Base-by-base conservation (phyloP, 2,888 invertebrate genomes). In the Rhagonycha fulva region DNA sequence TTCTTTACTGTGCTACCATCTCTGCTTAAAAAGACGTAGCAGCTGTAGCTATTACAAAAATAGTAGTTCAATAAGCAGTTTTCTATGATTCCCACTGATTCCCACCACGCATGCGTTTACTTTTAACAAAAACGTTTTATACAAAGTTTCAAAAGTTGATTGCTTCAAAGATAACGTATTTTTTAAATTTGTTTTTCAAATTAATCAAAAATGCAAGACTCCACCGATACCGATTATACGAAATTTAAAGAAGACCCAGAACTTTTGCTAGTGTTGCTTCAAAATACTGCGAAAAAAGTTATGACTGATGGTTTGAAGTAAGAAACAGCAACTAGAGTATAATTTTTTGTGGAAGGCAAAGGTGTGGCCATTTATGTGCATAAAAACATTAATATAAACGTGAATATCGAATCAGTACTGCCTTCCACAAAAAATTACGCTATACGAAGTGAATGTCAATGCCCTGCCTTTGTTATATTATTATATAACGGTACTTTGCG, bases 381-480 rank as follows among this genome's bases (percentile, higher is more conserved):
- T n/a, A n/a, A n/a, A n/a, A n/a, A n/a, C n/a, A n/a, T n/a, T n/a
- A n/a, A n/a, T n/a, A n/a, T n/a, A n/a, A n/a, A n/a, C n/a, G n/a
- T n/a, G n/a, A n/a, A n/a, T n/a, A n/a, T n/a, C n/a, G n/a, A n/a
- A n/a, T n/a, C n/a, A n/a, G n/a, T n/a, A n/a, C n/a, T n/a, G n/a
- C n/a, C n/a, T n/a, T n/a, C n/a, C n/a, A n/a, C n/a, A n/a, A n/a
- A n/a, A n/a, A n/a, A n/a, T n/a, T n/a, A n/a, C n/a, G n/a, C n/a
- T n/a, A n/a, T n/a, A n/a, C 47, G 7, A n/a, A 47, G n/a, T n/a
- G 77, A 82, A 82, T 84, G 85, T 85, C 85, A 85, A 83, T 85
- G 85, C 84, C 85, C 84, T 83, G 81, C 82, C 84, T 84, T 85
- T 85, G 84, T 84, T 84, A 82, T 81, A 82, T 80, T 82, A 81